phyloP scores from a whole-genome alignment of 2,888 invertebrate genomes.

The Drosophila stalkeri region DNA sequence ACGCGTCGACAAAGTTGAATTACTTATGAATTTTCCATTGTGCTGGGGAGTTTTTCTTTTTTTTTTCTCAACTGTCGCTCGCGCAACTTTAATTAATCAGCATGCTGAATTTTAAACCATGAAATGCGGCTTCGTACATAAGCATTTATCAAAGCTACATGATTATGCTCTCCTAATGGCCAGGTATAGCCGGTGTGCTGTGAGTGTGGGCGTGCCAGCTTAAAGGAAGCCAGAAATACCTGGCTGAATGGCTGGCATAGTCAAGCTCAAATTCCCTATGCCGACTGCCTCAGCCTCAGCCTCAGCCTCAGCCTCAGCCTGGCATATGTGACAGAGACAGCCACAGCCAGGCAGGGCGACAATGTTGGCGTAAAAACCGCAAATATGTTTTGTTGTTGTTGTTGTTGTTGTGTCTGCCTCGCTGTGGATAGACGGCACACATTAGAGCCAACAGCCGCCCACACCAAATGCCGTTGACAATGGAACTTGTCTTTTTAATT shows the following conservation, averaged over 20 bases:
- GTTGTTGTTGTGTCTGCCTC: constrained; percentile 37
- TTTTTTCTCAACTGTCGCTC: constrained; percentile 24
- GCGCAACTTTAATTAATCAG: constrained; percentile 77
- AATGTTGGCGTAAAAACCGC: constrained; percentile 75
- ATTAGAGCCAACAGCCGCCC: constrained; percentile 29
- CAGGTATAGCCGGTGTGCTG: constrained; percentile 53
- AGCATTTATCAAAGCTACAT: constrained; percentile 77
- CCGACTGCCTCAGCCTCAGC: not conserved
- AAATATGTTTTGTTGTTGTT: constrained; percentile 73
- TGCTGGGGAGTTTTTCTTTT: constrained; percentile 7
- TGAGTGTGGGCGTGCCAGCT: constrained; percentile 1
- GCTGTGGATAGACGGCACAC: constrained; percentile 43
- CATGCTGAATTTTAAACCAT: constrained; percentile 53
- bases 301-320: not conserved
- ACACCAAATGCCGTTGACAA: constrained; percentile 63
- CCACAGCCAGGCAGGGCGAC: constrained; percentile 63
- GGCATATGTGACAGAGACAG: constrained; percentile 75
- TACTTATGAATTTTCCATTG: constrained; percentile 68
- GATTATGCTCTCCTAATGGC: constrained; percentile 77
- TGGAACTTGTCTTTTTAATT: constrained; percentile 81
- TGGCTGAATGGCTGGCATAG: constrained; percentile 15
- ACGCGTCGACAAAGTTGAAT: constrained; percentile 55
- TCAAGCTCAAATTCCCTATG: not conserved
- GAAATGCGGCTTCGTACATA: constrained; percentile 23
- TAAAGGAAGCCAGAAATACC: constrained; percentile 15